These are phyloP conservation scores for Dynastes grantii DNA, from an alignment of 2,888 invertebrate genomes.

Conservation along the genomic window DNA sequence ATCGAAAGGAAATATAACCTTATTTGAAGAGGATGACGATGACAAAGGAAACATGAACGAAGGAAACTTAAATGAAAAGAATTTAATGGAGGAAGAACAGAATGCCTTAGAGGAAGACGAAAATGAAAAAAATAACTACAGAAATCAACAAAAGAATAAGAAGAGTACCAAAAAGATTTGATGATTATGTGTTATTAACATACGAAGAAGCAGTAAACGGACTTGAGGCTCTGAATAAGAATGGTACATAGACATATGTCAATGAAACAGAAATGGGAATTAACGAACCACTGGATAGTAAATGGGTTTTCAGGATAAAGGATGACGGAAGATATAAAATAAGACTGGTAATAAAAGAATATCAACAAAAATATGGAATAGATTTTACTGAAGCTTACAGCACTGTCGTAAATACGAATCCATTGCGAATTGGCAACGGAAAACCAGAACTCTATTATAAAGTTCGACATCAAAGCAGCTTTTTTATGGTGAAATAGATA, in stretches of 20 bases:
- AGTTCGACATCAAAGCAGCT: too few relatives aligned
- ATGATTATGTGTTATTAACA: conserved; percentile 6
- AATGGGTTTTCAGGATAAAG: conserved; percentile 57
- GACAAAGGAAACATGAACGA: background rate
- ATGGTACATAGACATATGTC: conserved; percentile 54
- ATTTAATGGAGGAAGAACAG: background rate
- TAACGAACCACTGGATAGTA: conserved; percentile 52
- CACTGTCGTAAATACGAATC: background rate
- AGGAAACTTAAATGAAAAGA: background rate
- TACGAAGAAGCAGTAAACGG: conserved; percentile 31
- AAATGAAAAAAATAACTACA: conserved; percentile 6
- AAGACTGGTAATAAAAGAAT: conserved; percentile 54
- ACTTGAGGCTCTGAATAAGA: conserved; percentile 52
- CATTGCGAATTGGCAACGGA: too few relatives aligned
- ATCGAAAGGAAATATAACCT: background rate
- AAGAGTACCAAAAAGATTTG: conserved; percentile 17
- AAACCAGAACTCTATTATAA: too few relatives aligned
- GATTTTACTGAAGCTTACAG: conserved; percentile 30
- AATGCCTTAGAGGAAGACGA: conserved; percentile 5
- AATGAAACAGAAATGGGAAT: conserved; percentile 50
- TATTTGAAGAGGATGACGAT: background rate
- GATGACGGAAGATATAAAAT: conserved; percentile 56
- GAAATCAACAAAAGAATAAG: conserved; percentile 7
- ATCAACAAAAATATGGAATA: conserved; percentile 51
- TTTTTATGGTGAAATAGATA: too few relatives aligned